Percentiles rank a stretch among this genome's conserved stretches.
These are phyloP conservation scores for Drosophila azteca DNA, from an alignment of 1,140 invertebrate species.

Conservation along the genomic window DNA sequence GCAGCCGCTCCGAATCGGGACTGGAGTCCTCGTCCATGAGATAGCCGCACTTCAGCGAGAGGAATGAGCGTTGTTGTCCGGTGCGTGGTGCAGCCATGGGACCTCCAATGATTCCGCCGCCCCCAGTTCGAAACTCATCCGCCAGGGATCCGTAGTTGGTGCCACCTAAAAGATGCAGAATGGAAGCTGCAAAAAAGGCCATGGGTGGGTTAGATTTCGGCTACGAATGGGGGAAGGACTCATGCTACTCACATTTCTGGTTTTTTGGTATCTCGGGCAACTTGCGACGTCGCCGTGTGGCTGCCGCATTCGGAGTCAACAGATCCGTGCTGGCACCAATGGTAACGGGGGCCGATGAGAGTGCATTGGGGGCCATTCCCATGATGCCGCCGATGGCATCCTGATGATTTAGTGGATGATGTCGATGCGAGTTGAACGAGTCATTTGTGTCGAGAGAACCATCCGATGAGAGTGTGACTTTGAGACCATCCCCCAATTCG, in stretches of 20 bases:
- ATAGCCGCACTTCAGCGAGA: conserved; percentile 90
- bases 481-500: conserved; percentile 83
- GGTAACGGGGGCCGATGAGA: conserved; percentile 39
- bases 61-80: conserved; percentile 85
- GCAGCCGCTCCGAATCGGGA: conserved; percentile 92
- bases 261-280: conserved; percentile 94
- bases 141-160: conserved; percentile 85
- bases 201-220: conserved; percentile 61
- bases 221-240: conserved; percentile 45
- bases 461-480: conserved; percentile 69
- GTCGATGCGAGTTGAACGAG: conserved; percentile 80
- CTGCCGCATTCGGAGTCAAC: conserved; percentile 59
- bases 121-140: conserved; percentile 86
- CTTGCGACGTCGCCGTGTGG: conserved; percentile 88
- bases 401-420: conserved; percentile 80
- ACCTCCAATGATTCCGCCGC: conserved; percentile 44
- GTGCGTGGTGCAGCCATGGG: conserved; percentile 21
- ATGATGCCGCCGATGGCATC: conserved; percentile 78
- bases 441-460: conserved; percentile 75
- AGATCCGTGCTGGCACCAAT: conserved; percentile 64
- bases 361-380: conserved; percentile 51
- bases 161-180: conserved; percentile 82
- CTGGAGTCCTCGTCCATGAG: conserved; percentile 92
- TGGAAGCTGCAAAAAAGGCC: conserved; percentile 82
- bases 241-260: conserved; percentile 88